Evolutionary conservation across 2,113 vertebrate genomes (phyloP), one percentile per base, ranked within the genome.

Genomic region (Carassius carassius): DNA sequence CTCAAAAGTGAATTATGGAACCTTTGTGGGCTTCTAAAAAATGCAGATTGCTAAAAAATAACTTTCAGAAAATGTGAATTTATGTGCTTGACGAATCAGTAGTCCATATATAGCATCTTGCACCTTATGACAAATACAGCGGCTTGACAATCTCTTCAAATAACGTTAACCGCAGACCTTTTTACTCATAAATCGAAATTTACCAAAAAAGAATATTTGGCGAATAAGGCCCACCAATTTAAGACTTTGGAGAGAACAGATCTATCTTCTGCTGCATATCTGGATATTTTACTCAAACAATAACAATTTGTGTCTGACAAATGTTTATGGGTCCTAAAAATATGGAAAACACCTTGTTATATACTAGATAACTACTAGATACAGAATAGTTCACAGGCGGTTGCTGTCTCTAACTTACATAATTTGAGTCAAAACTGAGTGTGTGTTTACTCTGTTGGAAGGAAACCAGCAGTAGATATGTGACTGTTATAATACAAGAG

Each of bases 401-500:
- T 17, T 21, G 49, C 17, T 13, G 17, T 54, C 32, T 58, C 3
- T n/a, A 62, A 23, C 19, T 44, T 78, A 13, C 21, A 23, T n/a
- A 78, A 78, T 56, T 41, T 78, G 29, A 49, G 21, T 77, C 75
- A 35, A 54, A 54, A 13, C 56, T 79, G 13, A 51, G 47, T 25
- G 56, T 44, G 37, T 2, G 73, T 75, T 80, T 79, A 78, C 29
- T 11, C 16, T 54, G 16, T 47, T 87, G 79, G 25, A 88, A 49
- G 25, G 87, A 86, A 78, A 37, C 4, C 10, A 81, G 32, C 37
- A 84, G 89, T 83, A 91, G 90, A 89, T 89, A 62, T 90, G 85
- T 87, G 85, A 65, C 83, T 70, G 35, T 83, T 83, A 84, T 84
- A 84, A 89, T 90, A 86, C 65, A 85, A 88, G 85, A 83, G 78